Evolutionary conservation across 2,888 invertebrate genomes (phyloP).

Genomic region (Linnaemya vulpina): DNA sequence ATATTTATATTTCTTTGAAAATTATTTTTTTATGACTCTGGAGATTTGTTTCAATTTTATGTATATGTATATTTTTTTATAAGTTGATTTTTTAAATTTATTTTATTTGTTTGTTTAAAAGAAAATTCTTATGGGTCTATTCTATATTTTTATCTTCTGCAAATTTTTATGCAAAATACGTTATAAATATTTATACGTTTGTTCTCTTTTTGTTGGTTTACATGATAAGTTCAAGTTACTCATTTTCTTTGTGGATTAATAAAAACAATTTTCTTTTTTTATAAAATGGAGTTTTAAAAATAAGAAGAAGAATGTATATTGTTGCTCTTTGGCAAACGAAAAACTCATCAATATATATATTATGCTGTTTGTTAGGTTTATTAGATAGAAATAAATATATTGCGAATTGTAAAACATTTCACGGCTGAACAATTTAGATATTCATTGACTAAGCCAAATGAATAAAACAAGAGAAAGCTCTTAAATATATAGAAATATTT

Average conservation of each 20-base stretch:
- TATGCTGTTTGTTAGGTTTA: slow-evolving; percentile 17
- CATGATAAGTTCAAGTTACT: slow-evolving; percentile 57
- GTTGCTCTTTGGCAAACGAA: slow-evolving; percentile 48
- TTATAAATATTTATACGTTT: slow-evolving; percentile 35
- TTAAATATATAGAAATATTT: slow-evolving; percentile 29
- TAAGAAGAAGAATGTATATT: not conserved
- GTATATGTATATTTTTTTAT: slow-evolving; percentile 36
- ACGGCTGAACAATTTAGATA: not conserved
- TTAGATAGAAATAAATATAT: slow-evolving; percentile 18
- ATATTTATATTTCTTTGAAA: slow-evolving; percentile 42
- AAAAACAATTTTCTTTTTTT: slow-evolving; percentile 14
- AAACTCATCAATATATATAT: not conserved
- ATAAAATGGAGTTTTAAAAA: slow-evolving; percentile 24
- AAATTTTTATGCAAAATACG: slow-evolving; percentile 42
- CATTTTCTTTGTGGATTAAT: slow-evolving; percentile 33
- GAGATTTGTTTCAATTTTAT: slow-evolving; percentile 43
- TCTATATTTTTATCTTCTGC: slow-evolving; percentile 39
- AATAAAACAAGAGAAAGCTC: slow-evolving; percentile 34
- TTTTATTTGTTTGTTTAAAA: slow-evolving; percentile 48
- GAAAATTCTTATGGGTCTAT: slow-evolving; percentile 50
- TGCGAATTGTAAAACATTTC: slow-evolving; percentile 3
- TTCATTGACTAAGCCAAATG: slow-evolving; percentile 9
- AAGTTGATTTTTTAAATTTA: slow-evolving; percentile 32
- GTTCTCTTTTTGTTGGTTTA: slow-evolving; percentile 32
- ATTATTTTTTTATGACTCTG: slow-evolving; percentile 43